phyloP scores from a whole-genome alignment of 2,113 vertebrate genomes.

The Centrocercus urophasianus region DNA sequence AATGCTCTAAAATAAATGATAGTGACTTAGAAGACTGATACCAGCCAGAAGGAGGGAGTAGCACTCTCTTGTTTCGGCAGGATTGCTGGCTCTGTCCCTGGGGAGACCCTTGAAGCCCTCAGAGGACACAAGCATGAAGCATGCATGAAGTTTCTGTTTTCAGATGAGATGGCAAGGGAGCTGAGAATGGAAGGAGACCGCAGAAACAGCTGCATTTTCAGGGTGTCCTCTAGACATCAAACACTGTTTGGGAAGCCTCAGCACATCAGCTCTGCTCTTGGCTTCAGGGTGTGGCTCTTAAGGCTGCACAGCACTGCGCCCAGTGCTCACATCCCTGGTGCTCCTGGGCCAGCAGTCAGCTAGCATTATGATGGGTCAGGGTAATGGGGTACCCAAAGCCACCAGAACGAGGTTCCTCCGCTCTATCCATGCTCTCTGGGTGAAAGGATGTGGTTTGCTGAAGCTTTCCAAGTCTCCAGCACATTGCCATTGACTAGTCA shows the following conservation, averaged over 20 bases:
- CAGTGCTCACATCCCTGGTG: rapidly evolving
- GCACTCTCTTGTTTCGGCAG: neutral
- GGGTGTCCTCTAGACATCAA: neutral
- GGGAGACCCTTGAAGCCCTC: neutral
- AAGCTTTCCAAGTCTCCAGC: neutral
- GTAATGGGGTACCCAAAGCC: neutral
- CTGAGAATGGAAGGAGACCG: neutral
- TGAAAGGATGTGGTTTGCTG: neutral
- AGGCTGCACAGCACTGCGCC: neutral
- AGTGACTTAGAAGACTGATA: neutral
- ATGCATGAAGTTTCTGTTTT: neutral
- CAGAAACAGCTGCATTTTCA: neutral
- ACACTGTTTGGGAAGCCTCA: neutral
- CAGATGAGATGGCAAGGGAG: neutral
- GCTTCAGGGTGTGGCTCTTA: neutral
- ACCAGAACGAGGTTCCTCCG: neutral
- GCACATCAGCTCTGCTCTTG: neutral
- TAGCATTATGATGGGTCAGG: rapidly evolving
- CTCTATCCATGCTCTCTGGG: neutral
- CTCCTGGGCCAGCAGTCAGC: rapidly evolving
- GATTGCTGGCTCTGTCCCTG: neutral
- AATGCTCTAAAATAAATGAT: conserved; percentile 34
- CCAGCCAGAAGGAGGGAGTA: neutral
- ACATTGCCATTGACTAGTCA: too few relatives aligned
- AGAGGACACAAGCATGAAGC: neutral